These are phyloP conservation scores for Typhlichthys eigenmanni DNA, from an alignment of 2,797 vertebrate species.

Conservation along the genomic window DNA sequence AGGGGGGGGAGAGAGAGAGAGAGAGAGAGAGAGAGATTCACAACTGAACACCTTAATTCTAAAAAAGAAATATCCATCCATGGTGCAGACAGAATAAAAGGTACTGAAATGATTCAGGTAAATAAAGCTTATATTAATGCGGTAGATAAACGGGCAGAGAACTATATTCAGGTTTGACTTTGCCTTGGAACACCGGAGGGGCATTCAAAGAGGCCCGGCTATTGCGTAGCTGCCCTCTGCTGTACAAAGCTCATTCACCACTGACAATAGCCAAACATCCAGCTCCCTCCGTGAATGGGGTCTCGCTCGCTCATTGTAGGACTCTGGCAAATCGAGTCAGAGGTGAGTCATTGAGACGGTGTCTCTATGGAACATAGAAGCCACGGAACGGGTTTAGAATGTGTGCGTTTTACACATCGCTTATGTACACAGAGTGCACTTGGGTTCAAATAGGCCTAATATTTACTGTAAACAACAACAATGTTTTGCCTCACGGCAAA, in stretches of 20 bases:
- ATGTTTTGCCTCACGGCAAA: too few relatives aligned
- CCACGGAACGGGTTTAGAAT: constrained; percentile 50
- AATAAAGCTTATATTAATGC: constrained; percentile 46
- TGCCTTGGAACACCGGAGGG: constrained; percentile 29
- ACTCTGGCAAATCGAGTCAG: constrained; percentile 65
- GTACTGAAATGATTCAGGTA: constrained; percentile 37
- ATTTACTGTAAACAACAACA: too few relatives aligned
- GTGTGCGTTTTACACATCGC: constrained; percentile 14
- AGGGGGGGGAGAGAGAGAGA: background rate
- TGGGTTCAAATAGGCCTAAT: too few relatives aligned
- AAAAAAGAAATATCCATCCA: constrained; percentile 32
- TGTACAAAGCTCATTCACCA: constrained; percentile 49
- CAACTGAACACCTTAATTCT: constrained; percentile 42
- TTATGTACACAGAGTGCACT: constrained; percentile 4
- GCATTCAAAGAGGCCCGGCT: constrained; percentile 37
- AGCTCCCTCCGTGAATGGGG: constrained; percentile 50
- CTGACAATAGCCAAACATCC: constrained; percentile 61
- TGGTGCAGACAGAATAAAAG: constrained; percentile 38
- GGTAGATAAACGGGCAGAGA: constrained; percentile 41
- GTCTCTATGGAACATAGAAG: constrained; percentile 41
- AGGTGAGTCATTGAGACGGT: constrained; percentile 57
- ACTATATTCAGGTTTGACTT: constrained; percentile 39
- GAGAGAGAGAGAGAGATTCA: constrained; percentile 37
- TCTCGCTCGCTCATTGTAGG: constrained; percentile 56
- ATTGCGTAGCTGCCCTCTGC: constrained; percentile 26